A percentile compares a stretch with the other conserved stretches of the same genome.
Evolutionary conservation across 2,888 invertebrate species (phyloP).

Genomic region (Conomelus anceps): DNA sequence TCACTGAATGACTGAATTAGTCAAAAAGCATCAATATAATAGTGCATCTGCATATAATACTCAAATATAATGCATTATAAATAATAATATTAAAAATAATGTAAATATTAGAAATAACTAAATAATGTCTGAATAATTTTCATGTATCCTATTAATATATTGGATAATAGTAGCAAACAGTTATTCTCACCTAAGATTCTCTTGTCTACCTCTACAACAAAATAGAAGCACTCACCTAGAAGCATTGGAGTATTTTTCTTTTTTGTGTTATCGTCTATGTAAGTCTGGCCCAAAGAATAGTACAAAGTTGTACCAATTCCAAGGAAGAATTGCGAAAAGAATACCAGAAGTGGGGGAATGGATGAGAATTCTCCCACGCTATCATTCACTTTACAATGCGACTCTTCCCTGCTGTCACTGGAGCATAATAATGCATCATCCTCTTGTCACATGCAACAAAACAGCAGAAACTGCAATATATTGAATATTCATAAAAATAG

Average conservation of each 20-base stretch:
- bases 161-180: too few species aligned
- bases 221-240: constrained; percentile 43
- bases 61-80: too few species aligned
- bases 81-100: too few species aligned
- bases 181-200: too few species aligned
- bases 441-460: constrained; percentile 5
- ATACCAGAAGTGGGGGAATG: constrained; percentile 53
- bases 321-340: constrained; percentile 60
- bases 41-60: too few species aligned
- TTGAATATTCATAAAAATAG: neutral
- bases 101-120: too few species aligned
- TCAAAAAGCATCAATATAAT: too few species aligned
- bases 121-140: too few species aligned
- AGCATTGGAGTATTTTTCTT: constrained; percentile 57
- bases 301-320: constrained; percentile 61
- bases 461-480: neutral
- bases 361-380: constrained; percentile 40
- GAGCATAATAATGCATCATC: constrained; percentile 9
- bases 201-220: neutral
- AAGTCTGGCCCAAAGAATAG: constrained; percentile 59
- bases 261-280: constrained; percentile 61
- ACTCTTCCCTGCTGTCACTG: constrained; percentile 13
- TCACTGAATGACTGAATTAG: too few species aligned
- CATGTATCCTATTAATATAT: too few species aligned
- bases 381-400: constrained; percentile 23